phyloP scores from a whole-genome alignment of 2,797 vertebrate species.

The Anolis apletophallus region DNA sequence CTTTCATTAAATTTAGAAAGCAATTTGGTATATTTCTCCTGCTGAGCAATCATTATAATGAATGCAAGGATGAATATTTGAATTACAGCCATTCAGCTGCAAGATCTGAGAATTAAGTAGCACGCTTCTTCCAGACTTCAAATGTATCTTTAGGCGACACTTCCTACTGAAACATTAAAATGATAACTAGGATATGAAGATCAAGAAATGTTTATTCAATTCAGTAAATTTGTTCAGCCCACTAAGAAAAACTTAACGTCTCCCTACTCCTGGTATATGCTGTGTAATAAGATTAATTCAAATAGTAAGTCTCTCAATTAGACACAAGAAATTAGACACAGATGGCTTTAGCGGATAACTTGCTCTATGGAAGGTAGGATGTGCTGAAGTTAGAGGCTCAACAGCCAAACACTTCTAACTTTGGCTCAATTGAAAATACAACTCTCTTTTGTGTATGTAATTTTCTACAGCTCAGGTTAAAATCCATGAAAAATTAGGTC shows the following conservation, averaged over 20 bases:
- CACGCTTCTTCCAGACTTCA: background rate
- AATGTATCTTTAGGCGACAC: slow-evolving; percentile 10
- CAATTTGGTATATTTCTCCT: slow-evolving; percentile 23
- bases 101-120: slow-evolving; percentile 26
- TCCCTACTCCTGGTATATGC: background rate
- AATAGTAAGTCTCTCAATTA: slow-evolving; percentile 14
- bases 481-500: background rate
- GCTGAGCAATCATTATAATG: slow-evolving; percentile 29
- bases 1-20: slow-evolving; percentile 26
- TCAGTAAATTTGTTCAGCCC: slow-evolving; percentile 11
- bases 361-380: background rate
- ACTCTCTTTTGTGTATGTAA: background rate
- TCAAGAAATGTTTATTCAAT: slow-evolving; percentile 30
- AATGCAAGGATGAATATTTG: slow-evolving; percentile 30
- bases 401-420: background rate
- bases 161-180: slow-evolving; percentile 17
- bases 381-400: background rate
- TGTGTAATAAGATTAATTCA: slow-evolving; percentile 34
- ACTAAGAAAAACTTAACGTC: slow-evolving; percentile 1
- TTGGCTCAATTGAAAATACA: background rate
- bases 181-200: slow-evolving; percentile 22
- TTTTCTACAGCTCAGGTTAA: background rate
- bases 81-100: slow-evolving; percentile 27
- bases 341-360: background rate
- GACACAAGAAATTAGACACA: background rate